Conservation (phyloP, 2,797 vertebrate species). For the Megaceryle alcyon region DNA sequence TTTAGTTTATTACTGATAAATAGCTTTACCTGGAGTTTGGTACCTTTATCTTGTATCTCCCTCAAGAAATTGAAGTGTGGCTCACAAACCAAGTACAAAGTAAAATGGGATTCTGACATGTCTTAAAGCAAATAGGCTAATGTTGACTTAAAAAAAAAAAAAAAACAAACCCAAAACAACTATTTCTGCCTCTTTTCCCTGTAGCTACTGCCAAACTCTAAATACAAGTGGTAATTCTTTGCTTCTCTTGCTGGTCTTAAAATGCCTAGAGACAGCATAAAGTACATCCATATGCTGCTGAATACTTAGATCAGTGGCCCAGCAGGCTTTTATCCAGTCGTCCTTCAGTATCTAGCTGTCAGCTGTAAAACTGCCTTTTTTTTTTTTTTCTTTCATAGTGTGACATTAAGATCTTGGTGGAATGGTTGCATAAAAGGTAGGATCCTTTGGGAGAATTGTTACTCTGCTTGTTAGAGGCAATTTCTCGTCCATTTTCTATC, state of each 20-base stretch:
- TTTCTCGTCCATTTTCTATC: background rate
- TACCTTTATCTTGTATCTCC: background rate
- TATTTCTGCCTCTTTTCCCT: background rate
- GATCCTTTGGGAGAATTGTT: background rate
- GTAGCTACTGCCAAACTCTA: background rate
- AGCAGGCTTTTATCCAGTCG: background rate
- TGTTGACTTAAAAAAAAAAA: background rate
- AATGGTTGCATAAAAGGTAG: background rate
- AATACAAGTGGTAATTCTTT: slow-evolving; percentile 2
- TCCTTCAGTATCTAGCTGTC: background rate
- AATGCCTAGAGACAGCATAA: background rate
- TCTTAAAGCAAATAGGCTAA: background rate
- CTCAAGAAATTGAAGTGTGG: background rate
- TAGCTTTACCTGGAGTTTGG: background rate
- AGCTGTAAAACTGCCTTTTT: background rate
- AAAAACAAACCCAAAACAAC: background rate
- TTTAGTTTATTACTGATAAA: background rate
- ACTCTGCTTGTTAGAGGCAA: background rate
- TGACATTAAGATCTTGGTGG: background rate
- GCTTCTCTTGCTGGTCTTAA: background rate
- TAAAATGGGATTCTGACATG: background rate
- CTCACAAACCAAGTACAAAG: background rate
- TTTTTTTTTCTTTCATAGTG: background rate
- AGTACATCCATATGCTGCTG: background rate
- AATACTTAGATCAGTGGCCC: background rate